phyloP scores from a whole-genome alignment of 2,113 vertebrate genomes.

The Seriola aureovittata region DNA sequence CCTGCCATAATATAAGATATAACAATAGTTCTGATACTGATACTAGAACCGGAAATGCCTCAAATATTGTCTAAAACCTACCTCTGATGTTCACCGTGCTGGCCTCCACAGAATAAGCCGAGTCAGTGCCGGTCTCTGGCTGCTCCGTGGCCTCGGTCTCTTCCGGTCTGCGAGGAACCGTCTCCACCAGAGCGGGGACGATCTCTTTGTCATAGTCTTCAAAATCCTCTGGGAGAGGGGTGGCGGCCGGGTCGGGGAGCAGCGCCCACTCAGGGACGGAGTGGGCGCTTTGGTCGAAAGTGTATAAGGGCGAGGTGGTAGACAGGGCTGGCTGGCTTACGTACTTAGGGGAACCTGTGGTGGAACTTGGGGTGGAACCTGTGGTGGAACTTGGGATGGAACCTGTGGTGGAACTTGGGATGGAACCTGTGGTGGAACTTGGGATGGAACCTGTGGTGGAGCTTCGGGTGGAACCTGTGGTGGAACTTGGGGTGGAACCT shows the following conservation, averaged over 20 bases:
- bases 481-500: too few relatives aligned
- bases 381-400: too few relatives aligned
- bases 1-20: too few relatives aligned
- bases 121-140: conserved; percentile 38
- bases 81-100: conserved; percentile 66
- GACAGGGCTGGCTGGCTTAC: not conserved
- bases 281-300: conserved; percentile 35
- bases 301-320: conserved; percentile 27
- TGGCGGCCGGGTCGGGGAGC: conserved; percentile 45
- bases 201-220: conserved; percentile 46
- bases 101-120: conserved; percentile 40
- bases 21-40: too few relatives aligned
- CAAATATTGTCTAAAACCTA: conserved; percentile 11
- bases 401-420: too few relatives aligned
- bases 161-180: conserved; percentile 1
- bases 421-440: too few relatives aligned
- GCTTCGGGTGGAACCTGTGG: too few relatives aligned
- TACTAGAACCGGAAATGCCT: too few relatives aligned
- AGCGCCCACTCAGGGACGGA: conserved; percentile 49
- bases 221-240: conserved; percentile 29
- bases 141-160: conserved; percentile 39
- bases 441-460: too few relatives aligned
- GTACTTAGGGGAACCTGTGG: not conserved
- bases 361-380: not conserved
- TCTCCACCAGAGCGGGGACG: conserved; percentile 34